phyloP scores from a whole-genome alignment of 2,888 invertebrate genomes.

The Lasioglossum morio region DNA sequence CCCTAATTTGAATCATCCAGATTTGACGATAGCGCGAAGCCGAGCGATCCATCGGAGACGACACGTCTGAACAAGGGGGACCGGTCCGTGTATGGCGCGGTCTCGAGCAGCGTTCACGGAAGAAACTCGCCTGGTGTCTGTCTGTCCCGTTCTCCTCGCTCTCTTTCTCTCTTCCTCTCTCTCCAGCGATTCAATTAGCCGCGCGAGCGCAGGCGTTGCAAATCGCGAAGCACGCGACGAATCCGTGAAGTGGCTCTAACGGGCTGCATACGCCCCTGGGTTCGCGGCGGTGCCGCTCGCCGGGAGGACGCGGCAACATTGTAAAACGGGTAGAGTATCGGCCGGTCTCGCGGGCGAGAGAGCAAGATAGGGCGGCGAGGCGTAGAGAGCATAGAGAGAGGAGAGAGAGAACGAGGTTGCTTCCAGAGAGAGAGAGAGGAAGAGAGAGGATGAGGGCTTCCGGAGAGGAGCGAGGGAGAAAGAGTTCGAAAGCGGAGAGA shows the following conservation, averaged over 20 bases:
- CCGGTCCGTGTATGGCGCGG: constrained; percentile 10
- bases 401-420: constrained; percentile 32
- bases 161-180: constrained; percentile 26
- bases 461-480: constrained; percentile 25
- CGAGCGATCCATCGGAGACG: neutral
- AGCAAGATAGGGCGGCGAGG: constrained; percentile 48
- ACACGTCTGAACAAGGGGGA: constrained; percentile 2
- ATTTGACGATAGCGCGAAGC: neutral
- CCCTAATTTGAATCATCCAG: neutral
- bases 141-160: neutral
- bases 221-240: constrained; percentile 65
- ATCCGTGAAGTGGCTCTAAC: constrained; percentile 64
- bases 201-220: constrained; percentile 61
- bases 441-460: constrained; percentile 38
- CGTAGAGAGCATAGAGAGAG: constrained; percentile 40
- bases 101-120: neutral
- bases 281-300: constrained; percentile 56
- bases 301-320: constrained; percentile 78
- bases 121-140: constrained; percentile 26
- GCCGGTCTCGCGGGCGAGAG: constrained; percentile 49
- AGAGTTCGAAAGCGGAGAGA: neutral
- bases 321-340: constrained; percentile 66
- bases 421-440: constrained; percentile 9
- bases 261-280: constrained; percentile 71
- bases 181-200: constrained; percentile 67